A percentile compares a stretch with the other conserved stretches of the same genome.
Evolutionary conservation across 2,888 invertebrate genomes (phyloP).

Genomic region (Pristionchus fissidentatus): DNA sequence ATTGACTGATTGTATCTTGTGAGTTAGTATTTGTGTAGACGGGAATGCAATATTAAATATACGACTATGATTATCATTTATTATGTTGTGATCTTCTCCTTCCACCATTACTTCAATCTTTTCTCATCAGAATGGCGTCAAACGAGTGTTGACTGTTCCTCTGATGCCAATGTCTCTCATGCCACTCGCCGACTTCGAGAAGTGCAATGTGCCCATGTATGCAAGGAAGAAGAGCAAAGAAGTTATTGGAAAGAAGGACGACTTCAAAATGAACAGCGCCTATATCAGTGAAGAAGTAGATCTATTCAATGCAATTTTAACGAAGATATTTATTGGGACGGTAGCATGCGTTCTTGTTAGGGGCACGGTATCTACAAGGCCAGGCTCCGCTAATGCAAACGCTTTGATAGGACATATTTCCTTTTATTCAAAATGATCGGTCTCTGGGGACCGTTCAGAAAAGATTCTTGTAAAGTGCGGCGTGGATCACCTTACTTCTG

Average conservation of each 20-base stretch:
- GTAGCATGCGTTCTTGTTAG: neutral
- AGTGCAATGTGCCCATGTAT: slow-evolving; percentile 75
- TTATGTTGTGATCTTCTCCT: too few species aligned
- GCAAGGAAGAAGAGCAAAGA: slow-evolving; percentile 68
- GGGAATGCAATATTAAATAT: neutral
- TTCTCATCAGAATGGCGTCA: neutral
- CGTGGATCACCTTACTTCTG: too few species aligned
- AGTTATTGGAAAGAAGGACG: slow-evolving; percentile 77
- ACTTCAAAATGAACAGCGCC: slow-evolving; percentile 77
- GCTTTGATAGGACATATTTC: slow-evolving; percentile 1
- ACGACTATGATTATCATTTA: neutral
- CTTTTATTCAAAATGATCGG: slow-evolving; percentile 32
- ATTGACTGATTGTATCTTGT: neutral
- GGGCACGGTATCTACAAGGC: neutral
- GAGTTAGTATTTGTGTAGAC: neutral
- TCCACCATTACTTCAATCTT: too few species aligned
- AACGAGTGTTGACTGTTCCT: slow-evolving; percentile 39
- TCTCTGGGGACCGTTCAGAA: too few species aligned
- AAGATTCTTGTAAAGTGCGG: too few species aligned
- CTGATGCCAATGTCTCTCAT: slow-evolving; percentile 75
- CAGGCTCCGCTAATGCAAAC: neutral
- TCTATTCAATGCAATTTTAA: neutral
- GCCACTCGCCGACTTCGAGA: slow-evolving; percentile 75
- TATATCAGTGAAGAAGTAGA: slow-evolving; percentile 54
- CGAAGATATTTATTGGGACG: too few species aligned